These are phyloP conservation scores for Orchestia grillus DNA, from an alignment of 1,140 invertebrate genomes.

Conservation along the genomic window DNA sequence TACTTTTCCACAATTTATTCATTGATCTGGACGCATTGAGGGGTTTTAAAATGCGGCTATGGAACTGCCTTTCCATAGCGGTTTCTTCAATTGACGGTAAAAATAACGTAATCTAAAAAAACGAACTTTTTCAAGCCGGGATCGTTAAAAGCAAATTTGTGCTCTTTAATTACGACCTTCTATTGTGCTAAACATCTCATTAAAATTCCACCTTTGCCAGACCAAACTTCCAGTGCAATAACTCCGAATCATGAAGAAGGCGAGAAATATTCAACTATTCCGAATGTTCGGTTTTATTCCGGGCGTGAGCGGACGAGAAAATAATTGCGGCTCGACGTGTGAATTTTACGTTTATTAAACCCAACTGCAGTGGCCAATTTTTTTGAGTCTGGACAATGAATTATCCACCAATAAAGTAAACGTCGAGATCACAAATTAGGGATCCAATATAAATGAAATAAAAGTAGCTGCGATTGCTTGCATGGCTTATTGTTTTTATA, in stretches of 20 bases:
- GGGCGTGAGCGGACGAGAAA: background rate
- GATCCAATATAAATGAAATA: too few relatives aligned
- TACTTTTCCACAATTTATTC: background rate
- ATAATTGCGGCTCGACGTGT: background rate
- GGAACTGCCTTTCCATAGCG: background rate
- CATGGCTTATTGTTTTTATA: too few relatives aligned
- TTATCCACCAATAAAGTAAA: too few relatives aligned
- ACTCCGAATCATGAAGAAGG: background rate
- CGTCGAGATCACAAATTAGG: too few relatives aligned
- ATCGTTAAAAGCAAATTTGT: background rate
- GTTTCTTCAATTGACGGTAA: too few relatives aligned
- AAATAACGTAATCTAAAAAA: background rate
- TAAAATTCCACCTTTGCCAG: background rate
- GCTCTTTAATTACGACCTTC: background rate
- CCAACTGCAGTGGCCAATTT: too few relatives aligned
- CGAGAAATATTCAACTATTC: background rate
- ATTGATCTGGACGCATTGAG: background rate
- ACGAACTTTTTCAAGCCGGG: background rate
- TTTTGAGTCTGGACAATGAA: too few relatives aligned
- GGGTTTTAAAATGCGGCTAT: background rate
- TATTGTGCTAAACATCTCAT: background rate
- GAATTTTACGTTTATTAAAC: too few relatives aligned
- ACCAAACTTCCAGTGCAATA: background rate
- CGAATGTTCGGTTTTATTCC: background rate
- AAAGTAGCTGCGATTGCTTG: too few relatives aligned